Conservation (phyloP, 2,888 invertebrate species). For the Selenia dentaria region DNA sequence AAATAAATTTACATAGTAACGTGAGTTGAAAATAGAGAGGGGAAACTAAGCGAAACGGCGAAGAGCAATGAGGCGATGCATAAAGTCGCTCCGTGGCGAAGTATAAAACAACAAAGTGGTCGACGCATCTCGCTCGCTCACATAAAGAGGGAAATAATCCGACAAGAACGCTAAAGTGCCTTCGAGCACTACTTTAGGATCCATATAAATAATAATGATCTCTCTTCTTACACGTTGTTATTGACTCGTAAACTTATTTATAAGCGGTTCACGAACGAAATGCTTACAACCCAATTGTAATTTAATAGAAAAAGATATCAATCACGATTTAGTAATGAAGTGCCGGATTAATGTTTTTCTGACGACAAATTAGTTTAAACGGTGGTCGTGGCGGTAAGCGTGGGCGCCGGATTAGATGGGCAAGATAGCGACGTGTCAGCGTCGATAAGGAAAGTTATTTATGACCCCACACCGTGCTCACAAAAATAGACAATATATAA, state of each 20-base stretch:
- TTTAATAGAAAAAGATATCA: slow-evolving; percentile 39
- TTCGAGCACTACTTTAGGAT: slow-evolving; percentile 65
- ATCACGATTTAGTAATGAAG: slow-evolving; percentile 46
- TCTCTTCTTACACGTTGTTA: slow-evolving; percentile 62
- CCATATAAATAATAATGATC: slow-evolving; percentile 72
- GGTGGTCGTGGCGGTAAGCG: slow-evolving; percentile 56
- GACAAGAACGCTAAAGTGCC: slow-evolving; percentile 66
- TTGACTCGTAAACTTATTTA: slow-evolving; percentile 47
- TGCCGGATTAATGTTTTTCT: slow-evolving; percentile 50
- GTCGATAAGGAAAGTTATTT: slow-evolving; percentile 62
- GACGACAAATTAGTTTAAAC: slow-evolving; percentile 65
- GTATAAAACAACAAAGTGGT: slow-evolving; percentile 84
- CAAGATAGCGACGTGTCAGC: slow-evolving; percentile 59
- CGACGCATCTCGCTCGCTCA: slow-evolving; percentile 72
- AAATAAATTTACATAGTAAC: slow-evolving; percentile 79
- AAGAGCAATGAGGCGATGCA: slow-evolving; percentile 81
- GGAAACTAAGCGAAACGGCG: slow-evolving; percentile 78
- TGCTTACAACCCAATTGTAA: slow-evolving; percentile 27
- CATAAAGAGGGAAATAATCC: slow-evolving; percentile 76
- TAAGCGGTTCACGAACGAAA: slow-evolving; percentile 33
- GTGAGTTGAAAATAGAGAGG: slow-evolving; percentile 77
- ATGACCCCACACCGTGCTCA: slow-evolving; percentile 45
- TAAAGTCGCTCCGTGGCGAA: slow-evolving; percentile 76
- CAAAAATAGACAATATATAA: slow-evolving; percentile 42
- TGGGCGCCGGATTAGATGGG: slow-evolving; percentile 61